A percentile compares a stretch with the other conserved stretches of the same genome.
Evolutionary conservation across 2,888 invertebrate species (phyloP).

Genomic region (Stratiomys singularior): DNA sequence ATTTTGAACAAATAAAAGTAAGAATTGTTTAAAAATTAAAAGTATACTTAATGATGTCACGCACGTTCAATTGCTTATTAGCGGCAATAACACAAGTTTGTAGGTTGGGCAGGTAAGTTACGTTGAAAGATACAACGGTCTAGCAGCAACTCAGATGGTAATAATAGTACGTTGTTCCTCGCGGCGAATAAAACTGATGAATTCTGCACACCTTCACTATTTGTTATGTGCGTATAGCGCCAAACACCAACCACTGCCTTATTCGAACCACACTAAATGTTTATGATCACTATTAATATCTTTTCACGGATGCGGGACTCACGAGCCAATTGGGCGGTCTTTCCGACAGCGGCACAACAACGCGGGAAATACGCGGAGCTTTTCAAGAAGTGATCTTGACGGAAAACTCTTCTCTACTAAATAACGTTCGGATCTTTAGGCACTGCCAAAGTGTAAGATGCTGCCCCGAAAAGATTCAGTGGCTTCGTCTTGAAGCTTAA

Average conservation of each 20-base stretch:
- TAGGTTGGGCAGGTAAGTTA: constrained; percentile 8
- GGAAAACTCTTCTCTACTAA: constrained; percentile 43
- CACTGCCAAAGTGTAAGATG: not conserved
- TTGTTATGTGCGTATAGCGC: constrained; percentile 6
- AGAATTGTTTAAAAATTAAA: constrained; percentile 1
- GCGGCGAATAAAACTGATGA: not conserved
- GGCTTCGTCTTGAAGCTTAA: not conserved
- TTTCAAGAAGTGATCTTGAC: constrained; percentile 36
- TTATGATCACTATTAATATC: constrained; percentile 28
- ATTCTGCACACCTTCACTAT: constrained; percentile 43
- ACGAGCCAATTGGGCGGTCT: constrained; percentile 3
- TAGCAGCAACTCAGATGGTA: not conserved
- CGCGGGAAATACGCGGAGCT: constrained; percentile 1
- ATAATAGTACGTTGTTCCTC: constrained; percentile 1
- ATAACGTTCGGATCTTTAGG: not conserved
- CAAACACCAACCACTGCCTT: not conserved
- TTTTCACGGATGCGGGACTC: not conserved
- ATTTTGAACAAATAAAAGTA: not conserved
- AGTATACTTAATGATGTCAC: constrained; percentile 28
- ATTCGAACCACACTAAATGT: constrained; percentile 6
- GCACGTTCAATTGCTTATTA: constrained; percentile 28
- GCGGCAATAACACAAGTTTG: constrained; percentile 7
- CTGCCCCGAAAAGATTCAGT: constrained; percentile 8
- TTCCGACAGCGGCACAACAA: not conserved
- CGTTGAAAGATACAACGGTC: not conserved